Evolutionary conservation across 92 coral and sea anemone species (phyloP), one percentile per base, ranked within the genome.

Genomic region (Muricea muricata): DNA sequence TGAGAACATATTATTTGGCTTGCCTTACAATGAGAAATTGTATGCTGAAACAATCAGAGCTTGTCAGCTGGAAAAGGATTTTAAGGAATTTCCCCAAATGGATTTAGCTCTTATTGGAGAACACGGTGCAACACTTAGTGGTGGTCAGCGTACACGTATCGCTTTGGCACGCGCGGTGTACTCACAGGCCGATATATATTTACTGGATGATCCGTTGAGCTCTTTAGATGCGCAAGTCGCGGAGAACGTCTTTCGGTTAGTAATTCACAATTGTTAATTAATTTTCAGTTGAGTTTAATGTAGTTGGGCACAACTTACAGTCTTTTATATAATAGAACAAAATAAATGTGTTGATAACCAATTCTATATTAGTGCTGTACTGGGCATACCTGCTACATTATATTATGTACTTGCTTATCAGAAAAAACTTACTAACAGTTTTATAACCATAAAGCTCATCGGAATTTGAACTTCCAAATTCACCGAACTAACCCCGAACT

Each of bases 81-180:
- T 84, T 14, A 24, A 73, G 25, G 17, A 8, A 4, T 65, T 84
- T 42, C 54, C 87, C 23, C 33, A 21, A 17, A 31, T 57, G 4
- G 86, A 82, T 24, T 46, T 82, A 21, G 29, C 65, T 1, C 18
- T 15, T 37, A 69, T 82, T 68, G 86, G 86, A 29, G 78, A 82
- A 32, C 86, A 73, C n/a, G 86, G 86, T 1, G 78, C 75, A 1
- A 71, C 77, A 21, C 28, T 82, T 6, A 82, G 86, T 28, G 86
- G 86, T 46, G 86, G 86, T 68, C 86, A 82, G 86, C 78, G 86
- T 39, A 61, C 86, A 26, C 74, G 86, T 31, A 73, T 82, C 32
- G 75, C 78, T 21, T 82, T 82, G 3, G 86, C 86, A 69, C 86
- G 86, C 50, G 86, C 86, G 20, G 86, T 69, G 60, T 69, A 82